Base-by-base conservation (phyloP, 2,113 vertebrate species). In the Pimephales promelas region DNA sequence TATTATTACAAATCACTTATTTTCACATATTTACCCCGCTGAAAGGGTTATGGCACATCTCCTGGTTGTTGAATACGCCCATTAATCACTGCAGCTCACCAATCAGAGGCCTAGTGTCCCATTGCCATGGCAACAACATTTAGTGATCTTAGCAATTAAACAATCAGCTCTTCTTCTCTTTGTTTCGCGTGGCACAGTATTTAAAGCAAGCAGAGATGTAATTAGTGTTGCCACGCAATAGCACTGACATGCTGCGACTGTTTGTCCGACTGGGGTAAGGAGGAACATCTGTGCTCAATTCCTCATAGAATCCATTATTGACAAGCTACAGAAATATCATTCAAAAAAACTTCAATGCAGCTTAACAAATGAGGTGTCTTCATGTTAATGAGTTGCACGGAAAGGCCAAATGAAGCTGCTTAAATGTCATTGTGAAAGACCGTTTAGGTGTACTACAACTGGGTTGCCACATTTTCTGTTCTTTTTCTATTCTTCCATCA, bases 81-180 rank as follows among this genome's bases (percentile, higher is more conserved):
- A 92, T 87, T 92, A 92, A 94, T 94, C 92, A 90, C 52, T 57
- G 34, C 76, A 79, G 34, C 43, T 79, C 76, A 70, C 84, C 81
- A 89, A 92, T 91, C 79, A 91, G 89, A 88, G 78, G 68, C 86
- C 84, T 87, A 84, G 87, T 91, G 91, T 91, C 90, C 87, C 81
- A 92, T 93, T 95, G 92, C 94, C 90, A 95, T 95, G 94, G 93
- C 87, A 93, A 95, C 93, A 81, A 62, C 20, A 70, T 61, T 89
- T 91, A 93, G 92, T 85, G 88, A 92, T 88, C 92, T 92, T 92
- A 93, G 93, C 95, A 95, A 96, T 96, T 96, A 96, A 94, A 94
- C 94, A 93, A 92, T 94, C 93, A 94, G 91, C 94, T 94, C 91
- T 78, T 88, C 92, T 89, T 90, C 89, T 93, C 90, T 91, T 92